Evolutionary conservation across 2,113 vertebrate genomes (phyloP), one percentile per base, ranked within the genome.

Genomic region (Pampusana beccarii): DNA sequence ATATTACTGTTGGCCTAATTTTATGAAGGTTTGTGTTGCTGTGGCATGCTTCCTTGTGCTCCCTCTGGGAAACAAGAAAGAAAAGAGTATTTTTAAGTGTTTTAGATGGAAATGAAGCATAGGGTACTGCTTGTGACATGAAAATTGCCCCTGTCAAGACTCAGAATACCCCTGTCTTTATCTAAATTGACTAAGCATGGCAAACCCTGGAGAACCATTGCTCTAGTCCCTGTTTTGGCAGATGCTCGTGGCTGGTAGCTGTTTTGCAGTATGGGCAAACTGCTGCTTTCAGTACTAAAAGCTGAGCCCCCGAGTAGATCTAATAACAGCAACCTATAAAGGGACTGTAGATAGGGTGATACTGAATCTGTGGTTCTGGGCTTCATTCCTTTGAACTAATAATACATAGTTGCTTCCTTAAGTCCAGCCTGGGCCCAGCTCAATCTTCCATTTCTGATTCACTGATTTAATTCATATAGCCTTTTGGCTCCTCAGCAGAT

Each of bases 1-100:
- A 73, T 90, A 83, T 93, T 97, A 84, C 95, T 85, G 71, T 95
- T 97, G 92, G 84, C 64, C 73, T 93, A 84, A 83, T 94, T 95
- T 97, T 95, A 75, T 95, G 80, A 79, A 84, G 36, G 48, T 61
- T 71, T 86, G 2, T 65, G 14, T 65, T 91, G n/a, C 77, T 84
- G 21, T 53, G n/a, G 48, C 61, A 65, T 81, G 66, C 19, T 95
- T 97, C 73, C 70, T 97, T 92, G 51, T 74, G 28, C 8, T 97
- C n/a, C 58, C 33, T 79, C 73, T 90, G 44, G 71, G 77, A 93
- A 64, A 67, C 46, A 77, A 58, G 71, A 88, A 93, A 84, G 36
- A 96, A 95, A 74, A 46, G 14, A 29, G 36, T 31, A 44, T 67
- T 88, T 93, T 56, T 60, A 21, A 58, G 29, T 48, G 18, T 66